Evolutionary conservation across 2,888 invertebrate genomes (phyloP).

Genomic region (Caenorhabditis wallacei): DNA sequence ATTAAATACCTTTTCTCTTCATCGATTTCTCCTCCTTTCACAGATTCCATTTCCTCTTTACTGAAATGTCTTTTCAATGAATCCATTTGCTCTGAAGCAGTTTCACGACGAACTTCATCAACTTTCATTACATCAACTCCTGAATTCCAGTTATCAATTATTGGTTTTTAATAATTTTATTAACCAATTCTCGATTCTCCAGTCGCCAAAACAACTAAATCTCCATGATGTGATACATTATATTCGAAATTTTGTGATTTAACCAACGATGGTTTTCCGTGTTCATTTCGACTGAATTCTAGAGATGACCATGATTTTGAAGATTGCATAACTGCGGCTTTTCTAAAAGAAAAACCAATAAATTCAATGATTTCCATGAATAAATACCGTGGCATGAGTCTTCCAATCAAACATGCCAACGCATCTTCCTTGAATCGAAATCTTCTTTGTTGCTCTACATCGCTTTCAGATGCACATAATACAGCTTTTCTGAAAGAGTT

Average conservation of each 20-base stretch:
- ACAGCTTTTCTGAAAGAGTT: conserved; percentile 75
- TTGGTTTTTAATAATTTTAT: background rate
- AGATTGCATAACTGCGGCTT: conserved; percentile 32
- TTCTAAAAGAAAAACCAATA: conserved; percentile 49
- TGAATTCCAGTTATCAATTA: background rate
- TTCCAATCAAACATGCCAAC: conserved; percentile 78
- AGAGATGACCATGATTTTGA: conserved; percentile 72
- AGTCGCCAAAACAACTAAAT: conserved; percentile 77
- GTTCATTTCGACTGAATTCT: conserved; percentile 73
- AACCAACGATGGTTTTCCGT: conserved; percentile 81
- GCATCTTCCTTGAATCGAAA: conserved; percentile 79
- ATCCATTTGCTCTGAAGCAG: conserved; percentile 56
- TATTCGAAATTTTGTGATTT: conserved; percentile 66
- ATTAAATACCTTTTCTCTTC: conserved; percentile 45
- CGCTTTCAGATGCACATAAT: conserved; percentile 74
- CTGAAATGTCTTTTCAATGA: conserved; percentile 66
- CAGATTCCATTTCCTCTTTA: conserved; percentile 71
- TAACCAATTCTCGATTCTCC: conserved; percentile 35
- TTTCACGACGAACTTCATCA: conserved; percentile 70
- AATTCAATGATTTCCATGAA: too few species aligned
- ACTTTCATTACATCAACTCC: conserved; percentile 83
- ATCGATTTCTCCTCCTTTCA: conserved; percentile 65
- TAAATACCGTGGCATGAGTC: conserved; percentile 78
- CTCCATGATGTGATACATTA: conserved; percentile 83
- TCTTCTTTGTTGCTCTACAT: conserved; percentile 73